A percentile compares a stretch with the other conserved stretches of the same genome.
phyloP scores from a whole-genome alignment of 2,113 vertebrate species.

The Cavia aperea region DNA sequence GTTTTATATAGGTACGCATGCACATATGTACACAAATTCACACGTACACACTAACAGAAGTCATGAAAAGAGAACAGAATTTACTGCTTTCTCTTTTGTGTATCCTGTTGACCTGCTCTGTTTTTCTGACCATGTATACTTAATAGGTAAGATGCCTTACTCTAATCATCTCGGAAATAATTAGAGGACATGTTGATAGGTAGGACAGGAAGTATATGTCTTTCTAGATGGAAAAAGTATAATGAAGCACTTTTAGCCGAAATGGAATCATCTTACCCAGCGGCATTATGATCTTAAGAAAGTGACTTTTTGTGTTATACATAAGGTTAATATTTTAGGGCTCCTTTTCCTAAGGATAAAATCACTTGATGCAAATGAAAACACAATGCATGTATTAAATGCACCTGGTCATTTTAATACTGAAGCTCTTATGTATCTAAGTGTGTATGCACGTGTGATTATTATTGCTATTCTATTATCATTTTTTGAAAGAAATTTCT shows the following conservation, averaged over 20 bases:
- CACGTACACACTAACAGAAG: not conserved
- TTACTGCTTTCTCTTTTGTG: not conserved
- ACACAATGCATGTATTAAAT: slow-evolving; percentile 29
- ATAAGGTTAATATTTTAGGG: slow-evolving; percentile 16
- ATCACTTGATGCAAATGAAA: slow-evolving; percentile 20
- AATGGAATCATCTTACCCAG: slow-evolving; percentile 6
- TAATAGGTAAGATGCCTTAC: not conserved
- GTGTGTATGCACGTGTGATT: slow-evolving; percentile 2
- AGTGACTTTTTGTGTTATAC: slow-evolving; percentile 13
- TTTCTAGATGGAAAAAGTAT: slow-evolving; percentile 4
- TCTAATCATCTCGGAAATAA: not conserved
- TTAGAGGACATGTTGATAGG: not conserved
- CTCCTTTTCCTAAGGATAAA: slow-evolving; percentile 42
- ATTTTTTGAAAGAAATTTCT: slow-evolving; percentile 46
- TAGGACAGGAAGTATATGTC: not conserved
- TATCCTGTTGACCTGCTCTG: not conserved
- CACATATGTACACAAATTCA: no score
- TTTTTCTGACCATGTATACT: not conserved
- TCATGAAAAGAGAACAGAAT: slow-evolving; percentile 15
- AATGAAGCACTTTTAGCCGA: slow-evolving; percentile 31
- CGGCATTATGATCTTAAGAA: slow-evolving; percentile 25
- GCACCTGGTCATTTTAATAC: slow-evolving; percentile 36
- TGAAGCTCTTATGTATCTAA: not conserved
- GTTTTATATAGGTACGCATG: no score
- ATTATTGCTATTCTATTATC: slow-evolving; percentile 48